Base-by-base conservation (phyloP, 64 coral and sea anemone genomes). In the Porites lutea region DNA sequence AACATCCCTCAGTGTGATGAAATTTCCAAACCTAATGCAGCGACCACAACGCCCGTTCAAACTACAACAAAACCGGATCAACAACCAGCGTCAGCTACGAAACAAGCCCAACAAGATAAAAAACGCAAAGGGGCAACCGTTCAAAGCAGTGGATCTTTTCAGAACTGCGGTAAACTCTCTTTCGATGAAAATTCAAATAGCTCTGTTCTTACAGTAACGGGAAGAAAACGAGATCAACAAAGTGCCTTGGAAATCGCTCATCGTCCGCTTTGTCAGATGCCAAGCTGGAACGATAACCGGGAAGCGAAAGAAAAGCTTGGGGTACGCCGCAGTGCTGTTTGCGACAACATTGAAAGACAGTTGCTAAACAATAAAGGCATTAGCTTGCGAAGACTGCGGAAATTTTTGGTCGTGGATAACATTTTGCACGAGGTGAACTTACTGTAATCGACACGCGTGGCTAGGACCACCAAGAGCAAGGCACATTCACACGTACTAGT, bases 331-430 rank as follows among this genome's bases (percentile, higher is more conserved):
- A 15, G 59, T 53, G 90, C 90, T 8, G 90, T 92, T 3, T 92
- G 90, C 27, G 90, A 92, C 8, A 92, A 92, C n/a, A 92, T 92
- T 67, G 90, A 92, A 70, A 86, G 72, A 45, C 57, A 92, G 44
- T 58, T 92, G 4, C 11, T 66, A 8, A 62, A 92, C 60, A 48
- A 92, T 14, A 48, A 61, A 22, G 90, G 90, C 13, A 69, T 87
- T 8, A 92, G 90, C 59, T 74, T 92, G 12, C 53, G 90, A 46
- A 86, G 86, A 52, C 15, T 92, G 15, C 50, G 90, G 23, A 92
- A 92, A 58, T 66, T 77, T 71, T 53, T 92, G 72, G 74, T 92
- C n/a, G 23, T 92, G 1, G 82, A 77, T 8, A 52, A 66, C n/a
- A 55, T 86, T 46, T 21, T 92, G 46, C 53, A 74, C 14, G 90